phyloP scores from a whole-genome alignment of 2,888 invertebrate genomes.

The Octodonta nipae region DNA sequence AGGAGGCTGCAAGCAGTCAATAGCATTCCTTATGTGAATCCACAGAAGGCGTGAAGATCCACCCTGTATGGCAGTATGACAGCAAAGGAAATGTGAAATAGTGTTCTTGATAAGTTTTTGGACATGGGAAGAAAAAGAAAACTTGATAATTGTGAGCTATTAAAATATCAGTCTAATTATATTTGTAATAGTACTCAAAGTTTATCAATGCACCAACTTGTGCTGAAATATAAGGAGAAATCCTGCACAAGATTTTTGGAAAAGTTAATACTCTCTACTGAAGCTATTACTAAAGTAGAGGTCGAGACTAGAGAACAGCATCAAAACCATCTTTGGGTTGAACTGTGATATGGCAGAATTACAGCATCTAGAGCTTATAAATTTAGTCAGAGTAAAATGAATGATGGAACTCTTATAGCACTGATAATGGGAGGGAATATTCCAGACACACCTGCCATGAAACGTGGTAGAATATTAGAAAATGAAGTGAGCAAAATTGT shows the following conservation, averaged over 20 bases:
- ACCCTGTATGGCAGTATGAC: no score
- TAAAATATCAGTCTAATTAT: conserved; percentile 12
- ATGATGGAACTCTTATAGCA: conserved; percentile 3
- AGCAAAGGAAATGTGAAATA: no score
- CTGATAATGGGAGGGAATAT: conserved; percentile 3
- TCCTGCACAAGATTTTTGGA: conserved; percentile 6
- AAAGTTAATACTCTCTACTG: conserved; percentile 3
- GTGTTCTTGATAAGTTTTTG: conserved; percentile 9
- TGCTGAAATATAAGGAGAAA: conserved; percentile 4
- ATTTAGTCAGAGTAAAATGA: conserved; percentile 1
- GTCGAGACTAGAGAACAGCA: conserved; percentile 9
- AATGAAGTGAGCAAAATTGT: conserved; percentile 7
- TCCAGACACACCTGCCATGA: conserved; percentile 7
- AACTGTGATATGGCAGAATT: conserved; percentile 23
- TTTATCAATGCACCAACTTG: conserved; percentile 6
- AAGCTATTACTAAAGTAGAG: conserved; percentile 10
- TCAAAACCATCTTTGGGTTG: conserved; percentile 16
- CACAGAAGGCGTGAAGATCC: no score
- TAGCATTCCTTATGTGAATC: no score
- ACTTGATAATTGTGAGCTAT: conserved; percentile 12
- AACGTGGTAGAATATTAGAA: conserved; percentile 6
- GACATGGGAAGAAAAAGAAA: conserved; percentile 12
- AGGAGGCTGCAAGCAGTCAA: no score
- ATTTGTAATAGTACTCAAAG: conserved; percentile 3
- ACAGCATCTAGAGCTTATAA: conserved; percentile 17